Percentiles rank a stretch among this genome's conserved stretches.
phyloP scores from a whole-genome alignment of 1,140 invertebrate genomes.

The Nephotettix cincticeps region DNA sequence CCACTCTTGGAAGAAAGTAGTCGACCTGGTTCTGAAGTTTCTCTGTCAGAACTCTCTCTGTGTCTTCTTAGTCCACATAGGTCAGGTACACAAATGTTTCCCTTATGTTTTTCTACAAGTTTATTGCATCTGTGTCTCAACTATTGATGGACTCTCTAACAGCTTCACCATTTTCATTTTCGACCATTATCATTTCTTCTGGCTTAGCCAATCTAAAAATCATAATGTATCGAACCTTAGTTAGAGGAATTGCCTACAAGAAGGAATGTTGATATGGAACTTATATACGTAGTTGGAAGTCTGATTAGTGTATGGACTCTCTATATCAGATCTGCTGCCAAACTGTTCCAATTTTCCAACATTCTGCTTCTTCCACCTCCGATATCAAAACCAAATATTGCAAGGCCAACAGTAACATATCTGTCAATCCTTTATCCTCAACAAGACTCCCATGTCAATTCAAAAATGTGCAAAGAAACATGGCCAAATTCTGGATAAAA shows the following conservation, averaged over 20 bases:
- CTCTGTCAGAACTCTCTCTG: constrained; percentile 98
- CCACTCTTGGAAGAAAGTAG: constrained; percentile 97
- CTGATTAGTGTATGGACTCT: constrained; percentile 55
- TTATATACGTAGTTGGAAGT: constrained; percentile 24
- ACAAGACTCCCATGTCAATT: constrained; percentile 92
- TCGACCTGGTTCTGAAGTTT: constrained; percentile 99
- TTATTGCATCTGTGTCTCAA: constrained; percentile 99
- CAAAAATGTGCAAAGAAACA: constrained; percentile 96
- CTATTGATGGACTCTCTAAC: constrained; percentile 99
- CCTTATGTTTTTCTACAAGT: constrained; percentile 99
- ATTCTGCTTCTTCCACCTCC: constrained; percentile 98
- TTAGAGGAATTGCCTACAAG: constrained; percentile 68
- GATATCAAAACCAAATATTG: constrained; percentile 96
- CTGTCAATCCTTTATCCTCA: constrained; percentile 73
- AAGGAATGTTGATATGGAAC: constrained; percentile 28
- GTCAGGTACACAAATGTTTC: constrained; percentile 99
- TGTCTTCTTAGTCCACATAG: constrained; percentile 97
- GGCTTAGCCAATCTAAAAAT: constrained; percentile 99
- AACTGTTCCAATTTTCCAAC: constrained; percentile 98
- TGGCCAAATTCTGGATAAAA: constrained; percentile 97
- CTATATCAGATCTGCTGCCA: constrained; percentile 87
- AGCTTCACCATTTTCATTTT: constrained; percentile 99
- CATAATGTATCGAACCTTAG: constrained; percentile 96
- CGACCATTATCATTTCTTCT: constrained; percentile 99
- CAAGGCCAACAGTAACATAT: constrained; percentile 75